Base-by-base conservation (phyloP, 2,113 vertebrate species). In the Scartelaos histophorus region DNA sequence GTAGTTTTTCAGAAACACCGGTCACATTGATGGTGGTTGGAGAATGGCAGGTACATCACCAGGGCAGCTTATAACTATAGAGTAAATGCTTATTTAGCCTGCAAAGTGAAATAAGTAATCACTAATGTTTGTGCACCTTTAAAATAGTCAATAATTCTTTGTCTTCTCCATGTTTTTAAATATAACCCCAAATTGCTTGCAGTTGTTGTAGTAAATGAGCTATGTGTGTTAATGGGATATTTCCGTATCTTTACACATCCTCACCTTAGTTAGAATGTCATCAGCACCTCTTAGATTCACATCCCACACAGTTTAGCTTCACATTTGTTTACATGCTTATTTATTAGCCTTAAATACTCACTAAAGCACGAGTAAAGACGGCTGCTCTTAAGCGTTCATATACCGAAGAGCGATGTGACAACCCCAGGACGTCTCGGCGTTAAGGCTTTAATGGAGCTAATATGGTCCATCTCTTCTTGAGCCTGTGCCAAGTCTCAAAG, bases 361-460 rank as follows among this genome's bases (percentile, higher is more conserved):
- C 73, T 34, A 77, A 60, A 74, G 19, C 12, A 34, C 60, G 22
- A 24, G 62, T 49, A 67, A 86, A 78, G 61, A 82, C 76, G 49
- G 34, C 35, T 71, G 67, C 35, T 79, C 25, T 81, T 62, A 7
- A 69, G 17, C 29, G 24, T 77, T 87, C 45, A 79, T 84, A 86
- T 86, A 88, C 84, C 81, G 61, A 87, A 79, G 74, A 79, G 69
- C 73, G 73, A 78, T 29, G 3, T 71, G 73, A 79, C 71, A 84
- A 65, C 80, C 85, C 21, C 66, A 66, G 45, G 60, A 10, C 54
- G 7, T 25, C 57, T 56, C 47, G 34, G 34, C 65, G 61, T 78
- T 76, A 43, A 73, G 56, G 22, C 65, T n/a, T 12, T 67, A 71
- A 78, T 72, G 17, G 76, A 68, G 68, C 67, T 65, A 68, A 74